Base-by-base conservation (phyloP, 2,113 vertebrate genomes). In the Antechinus flavipes region DNA sequence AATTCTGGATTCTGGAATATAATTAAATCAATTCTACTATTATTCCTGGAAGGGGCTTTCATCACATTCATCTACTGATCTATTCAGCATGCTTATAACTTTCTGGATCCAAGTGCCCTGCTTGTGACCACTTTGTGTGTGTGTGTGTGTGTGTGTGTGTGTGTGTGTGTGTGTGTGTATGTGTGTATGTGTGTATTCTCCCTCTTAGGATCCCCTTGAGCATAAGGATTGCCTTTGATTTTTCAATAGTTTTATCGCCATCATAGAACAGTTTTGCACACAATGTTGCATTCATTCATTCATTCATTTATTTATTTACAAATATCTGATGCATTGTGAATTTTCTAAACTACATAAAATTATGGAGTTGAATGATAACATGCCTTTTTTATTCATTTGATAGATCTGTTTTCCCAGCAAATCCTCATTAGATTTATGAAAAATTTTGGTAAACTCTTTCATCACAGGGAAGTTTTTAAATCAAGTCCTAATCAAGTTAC, bases 391-490 rank as follows among this genome's bases (percentile, higher is more conserved):
- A 19, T 93, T 95, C 91, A 52, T 19, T 30, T 91, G 61, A 90
- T 1, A 96, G 92, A 3, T 3, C 89, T 95, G 91, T 47, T 58
- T 95, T 93, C 76, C 68, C 52, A 96, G 5, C 7, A 94, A 93
- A 92, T 91, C 22, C 94, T 93, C 5, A 90, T 46, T 23, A 93
- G 0, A 91, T 89, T 84, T 47, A 92, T 93, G 14, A 56, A 90
- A 90, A 50, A 26, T 26, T 90, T 93, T 95, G 19, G 35, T 61
- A 94, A 96, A 95, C 76, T 54, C 1, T 50, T 89, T 96, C 1
- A 93, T 89, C 46, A 92, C 11, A 95, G 0, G 25, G 96, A 54
- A 89, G 19, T 0, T 27, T 95, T 96, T 97, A 90, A 95, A 93
- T 92, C 22, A 93, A 92, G 23, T 61, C 55, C 11, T 68, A 90